A percentile compares a stretch with the other conserved stretches of the same genome.
These are phyloP conservation scores for Micronycteris hirsuta DNA, from an alignment of 2,113 vertebrate species.

Conservation along the genomic window DNA sequence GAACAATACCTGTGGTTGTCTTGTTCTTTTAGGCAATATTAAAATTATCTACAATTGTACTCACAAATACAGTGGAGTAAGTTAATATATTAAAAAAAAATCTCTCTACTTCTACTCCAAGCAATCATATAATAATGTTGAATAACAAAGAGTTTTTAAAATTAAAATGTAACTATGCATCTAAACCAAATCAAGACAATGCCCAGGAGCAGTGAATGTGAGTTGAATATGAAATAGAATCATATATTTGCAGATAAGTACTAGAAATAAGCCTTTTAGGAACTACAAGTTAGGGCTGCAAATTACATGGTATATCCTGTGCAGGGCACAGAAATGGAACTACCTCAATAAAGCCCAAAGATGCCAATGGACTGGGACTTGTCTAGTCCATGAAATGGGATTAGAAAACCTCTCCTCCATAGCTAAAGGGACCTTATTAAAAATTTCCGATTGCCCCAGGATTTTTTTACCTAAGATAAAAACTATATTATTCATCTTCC, in stretches of 20 bases:
- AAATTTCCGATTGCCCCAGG: not conserved
- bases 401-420: not conserved
- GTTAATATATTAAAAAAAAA: not conserved
- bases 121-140: not conserved
- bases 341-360: not conserved
- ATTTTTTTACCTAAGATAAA: not conserved
- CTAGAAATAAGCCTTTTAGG: not conserved
- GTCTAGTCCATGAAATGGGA: not conserved
- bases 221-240: not conserved
- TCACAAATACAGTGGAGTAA: not conserved
- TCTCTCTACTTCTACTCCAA: not conserved
- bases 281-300: not conserved
- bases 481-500: not conserved
- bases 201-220: not conserved
- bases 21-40: not conserved
- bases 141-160: not conserved
- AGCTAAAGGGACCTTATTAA: not conserved
- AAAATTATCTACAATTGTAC: not conserved
- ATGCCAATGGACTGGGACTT: not conserved
- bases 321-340: not conserved
- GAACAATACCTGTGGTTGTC: too few relatives aligned
- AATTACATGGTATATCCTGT: not conserved
- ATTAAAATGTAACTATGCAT: not conserved
- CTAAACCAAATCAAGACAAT: not conserved
- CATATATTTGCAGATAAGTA: not conserved